Base-by-base conservation (phyloP, 2,888 invertebrate species). In the Catocala sponsa region DNA sequence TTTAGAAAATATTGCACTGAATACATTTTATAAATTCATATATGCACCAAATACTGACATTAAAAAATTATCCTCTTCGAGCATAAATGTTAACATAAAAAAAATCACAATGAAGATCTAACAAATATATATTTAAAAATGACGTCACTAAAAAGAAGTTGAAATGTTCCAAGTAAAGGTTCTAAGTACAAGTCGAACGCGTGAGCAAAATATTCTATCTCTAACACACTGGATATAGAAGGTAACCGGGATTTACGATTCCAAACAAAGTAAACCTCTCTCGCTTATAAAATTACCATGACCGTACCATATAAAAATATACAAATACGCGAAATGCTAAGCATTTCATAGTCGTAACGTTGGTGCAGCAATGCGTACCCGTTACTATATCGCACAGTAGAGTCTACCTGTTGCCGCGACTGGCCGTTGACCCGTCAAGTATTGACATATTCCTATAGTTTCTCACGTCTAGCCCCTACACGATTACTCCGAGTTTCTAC, bases 381-480 rank as follows among this genome's bases (percentile, higher is more conserved):
- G 89, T 90, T 91, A 90, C 85, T 86, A 85, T 87, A 89, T 86
- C 80, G 87, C 83, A 84, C 84, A 80, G 83, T 85, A 81, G 83
- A 80, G 81, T 83, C 77, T 89, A 90, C 91, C 89, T 88, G 91
- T 90, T 85, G 87, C 86, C 79, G 76, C 69, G 85, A 77, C 85
- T 92, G 94, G 94, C 85, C 94, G 85, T 92, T 94, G 94, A 94
- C 93, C 94, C 89, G 87, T 89, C 90, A 90, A 90, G 91, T 94
- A 94, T 94, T 94, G 94, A 94, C 94, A 93, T 93, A 91, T 94
- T 91, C 90, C 91, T 92, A 92, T 91, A 92, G 90, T 92, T 93
- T 92, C 94, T 91, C 93, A 92, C 92, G 91, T 92, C 89, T 88
- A 87, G 85, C 86, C 74, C 84, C 84, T 83, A 84, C 81, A 76